These are phyloP conservation scores for Pyrrhosoma nymphula DNA, from an alignment of 2,888 invertebrate genomes.

Conservation along the genomic window DNA sequence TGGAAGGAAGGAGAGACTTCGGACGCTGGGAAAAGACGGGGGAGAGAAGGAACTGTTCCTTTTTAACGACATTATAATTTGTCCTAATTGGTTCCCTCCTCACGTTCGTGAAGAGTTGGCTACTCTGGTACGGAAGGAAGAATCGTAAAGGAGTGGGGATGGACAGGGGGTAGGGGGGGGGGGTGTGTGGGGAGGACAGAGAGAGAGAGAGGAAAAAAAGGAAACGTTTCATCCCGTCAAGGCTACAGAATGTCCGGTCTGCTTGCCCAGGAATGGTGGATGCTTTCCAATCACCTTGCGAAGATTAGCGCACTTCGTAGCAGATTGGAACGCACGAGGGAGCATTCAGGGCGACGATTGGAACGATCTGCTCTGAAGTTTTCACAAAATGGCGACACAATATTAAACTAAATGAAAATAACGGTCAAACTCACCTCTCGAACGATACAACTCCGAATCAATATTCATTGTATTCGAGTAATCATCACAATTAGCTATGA, in stretches of 20 bases:
- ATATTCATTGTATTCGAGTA: too few relatives aligned
- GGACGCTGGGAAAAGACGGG: background rate
- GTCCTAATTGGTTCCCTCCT: constrained; percentile 41
- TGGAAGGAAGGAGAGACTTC: background rate
- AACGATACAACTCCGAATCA: too few relatives aligned
- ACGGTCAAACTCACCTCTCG: too few relatives aligned
- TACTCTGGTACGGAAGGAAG: background rate
- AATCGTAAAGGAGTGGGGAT: background rate
- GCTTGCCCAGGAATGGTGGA: too few relatives aligned
- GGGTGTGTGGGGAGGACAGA: background rate
- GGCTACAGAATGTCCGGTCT: background rate
- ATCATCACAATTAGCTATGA: too few relatives aligned
- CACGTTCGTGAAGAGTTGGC: background rate
- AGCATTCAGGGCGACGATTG: too few relatives aligned
- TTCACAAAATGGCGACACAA: too few relatives aligned
- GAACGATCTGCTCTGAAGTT: too few relatives aligned
- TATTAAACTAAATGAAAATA: too few relatives aligned
- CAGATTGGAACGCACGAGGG: too few relatives aligned
- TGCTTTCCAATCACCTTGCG: too few relatives aligned
- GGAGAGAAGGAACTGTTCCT: background rate
- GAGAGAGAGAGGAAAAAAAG: background rate
- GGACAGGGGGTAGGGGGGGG: background rate
- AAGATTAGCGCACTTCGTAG: too few relatives aligned
- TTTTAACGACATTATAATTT: constrained; percentile 65
- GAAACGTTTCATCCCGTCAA: background rate